Evolutionary conservation across 2,797 vertebrate genomes (phyloP), one percentile per base, ranked within the genome.

Genomic region (Cossypha dichroa): DNA sequence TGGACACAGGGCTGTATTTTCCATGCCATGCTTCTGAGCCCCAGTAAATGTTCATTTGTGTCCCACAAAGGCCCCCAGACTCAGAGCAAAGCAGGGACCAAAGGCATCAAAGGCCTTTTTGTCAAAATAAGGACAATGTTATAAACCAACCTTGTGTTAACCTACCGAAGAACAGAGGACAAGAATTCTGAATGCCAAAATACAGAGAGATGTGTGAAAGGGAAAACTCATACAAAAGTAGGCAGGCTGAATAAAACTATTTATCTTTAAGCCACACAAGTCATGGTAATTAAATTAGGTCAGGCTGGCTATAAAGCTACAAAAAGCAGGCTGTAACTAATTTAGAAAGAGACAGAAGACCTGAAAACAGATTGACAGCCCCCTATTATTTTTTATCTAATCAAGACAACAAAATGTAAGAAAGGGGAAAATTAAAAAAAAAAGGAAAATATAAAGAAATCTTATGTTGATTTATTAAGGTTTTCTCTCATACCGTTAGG

Each of bases 241-340:
- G 96, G 76, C 74, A 85, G 88, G 54, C 67, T 97, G 96, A 97
- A 97, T 96, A 88, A 93, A 96, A 95, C 95, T 93, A 86, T 97
- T 98, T 97, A 97, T 98, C 97, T 96, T 95, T 91, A 96, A 97
- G 81, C 95, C 91, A 85, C 96, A 93, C 93, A 95, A 97, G 95
- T 97, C 95, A 97, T 84, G 97, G 97, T 95, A 97, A 97, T 98
- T 97, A 97, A 97, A 97, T 97, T 97, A 97, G 96, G 96, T 94
- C 95, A 95, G 96, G 45, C 95, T 96, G 93, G 88, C 92, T 95
- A 87, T 90, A 94, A 92, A 78, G 67, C 95, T 94, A 93, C 94
- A 96, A 85, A 97, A 96, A 96, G 89, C 93, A 93, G 93, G 90
- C 97, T 97, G 97, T 96, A 96, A 97, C 96, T 96, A 97, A 98